These are phyloP conservation scores for Diaprepes abbreviatus DNA, from an alignment of 2,888 invertebrate species.

Conservation along the genomic window DNA sequence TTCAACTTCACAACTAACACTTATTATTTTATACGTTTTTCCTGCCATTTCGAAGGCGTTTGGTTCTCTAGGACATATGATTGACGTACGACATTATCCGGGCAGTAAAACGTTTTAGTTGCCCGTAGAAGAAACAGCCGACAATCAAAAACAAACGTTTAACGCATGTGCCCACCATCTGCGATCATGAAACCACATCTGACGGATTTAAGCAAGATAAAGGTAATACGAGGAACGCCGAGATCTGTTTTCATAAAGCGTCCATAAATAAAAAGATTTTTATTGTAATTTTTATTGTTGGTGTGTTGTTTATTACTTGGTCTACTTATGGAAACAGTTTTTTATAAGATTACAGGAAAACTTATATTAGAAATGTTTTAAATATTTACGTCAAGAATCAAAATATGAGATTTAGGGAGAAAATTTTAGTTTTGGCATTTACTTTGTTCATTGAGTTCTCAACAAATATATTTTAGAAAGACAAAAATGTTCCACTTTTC, in stretches of 20 bases:
- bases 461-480: no score
- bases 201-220: conserved; percentile 27
- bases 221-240: conserved; percentile 1
- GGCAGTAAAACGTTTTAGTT: conserved; percentile 39
- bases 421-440: no score
- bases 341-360: no score
- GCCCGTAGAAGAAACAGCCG: conserved; percentile 38
- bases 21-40: conserved; percentile 24
- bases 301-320: not conserved
- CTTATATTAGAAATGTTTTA: no score
- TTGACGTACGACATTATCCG: conserved; percentile 43
- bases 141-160: conserved; percentile 40
- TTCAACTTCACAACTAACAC: no score
- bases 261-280: not conserved
- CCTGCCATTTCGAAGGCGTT: conserved; percentile 9
- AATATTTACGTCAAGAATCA: no score
- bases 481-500: no score
- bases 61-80: conserved; percentile 28
- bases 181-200: conserved; percentile 32
- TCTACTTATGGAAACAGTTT: not conserved
- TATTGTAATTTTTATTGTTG: not conserved
- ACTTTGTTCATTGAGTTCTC: no score
- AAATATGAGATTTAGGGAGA: no score
- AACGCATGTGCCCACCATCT: conserved; percentile 43
- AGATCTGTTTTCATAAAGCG: not conserved